Conservation (phyloP, 1,140 invertebrate genomes). For the Heliconius eleuchia region DNA sequence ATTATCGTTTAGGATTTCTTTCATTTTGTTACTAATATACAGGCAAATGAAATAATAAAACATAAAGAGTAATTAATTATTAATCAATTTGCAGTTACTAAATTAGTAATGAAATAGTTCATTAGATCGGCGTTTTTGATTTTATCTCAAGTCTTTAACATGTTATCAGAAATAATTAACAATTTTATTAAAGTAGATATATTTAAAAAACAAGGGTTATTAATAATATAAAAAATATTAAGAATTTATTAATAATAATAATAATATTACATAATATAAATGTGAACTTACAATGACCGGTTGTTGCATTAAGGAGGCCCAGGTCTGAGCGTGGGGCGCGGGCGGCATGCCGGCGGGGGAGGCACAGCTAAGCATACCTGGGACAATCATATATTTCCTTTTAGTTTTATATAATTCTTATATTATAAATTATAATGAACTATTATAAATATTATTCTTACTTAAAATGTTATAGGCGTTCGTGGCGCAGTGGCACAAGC, state of each 20-base stretch:
- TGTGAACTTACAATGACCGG: conserved; percentile 61
- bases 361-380: conserved; percentile 73
- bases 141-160: conserved; percentile 17
- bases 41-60: conserved; percentile 1
- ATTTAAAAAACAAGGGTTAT: neutral
- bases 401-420: neutral
- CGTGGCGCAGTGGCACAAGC: neutral
- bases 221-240: conserved; percentile 11
- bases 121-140: conserved; percentile 33
- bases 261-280: neutral
- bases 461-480: neutral
- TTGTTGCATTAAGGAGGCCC: conserved; percentile 61
- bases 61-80: conserved; percentile 25
- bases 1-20: neutral
- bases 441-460: neutral
- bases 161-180: neutral
- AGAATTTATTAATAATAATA: neutral
- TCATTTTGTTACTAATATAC: neutral
- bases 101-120: conserved; percentile 21
- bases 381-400: neutral
- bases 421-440: neutral
- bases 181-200: neutral
- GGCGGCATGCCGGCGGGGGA: conserved; percentile 71
- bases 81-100: conserved; percentile 31
- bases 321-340: conserved; percentile 62